Percentiles rank a stretch among this genome's conserved stretches.
Conservation (phyloP, 2,797 vertebrate genomes). For the Phrynocephalus guinanensis region DNA sequence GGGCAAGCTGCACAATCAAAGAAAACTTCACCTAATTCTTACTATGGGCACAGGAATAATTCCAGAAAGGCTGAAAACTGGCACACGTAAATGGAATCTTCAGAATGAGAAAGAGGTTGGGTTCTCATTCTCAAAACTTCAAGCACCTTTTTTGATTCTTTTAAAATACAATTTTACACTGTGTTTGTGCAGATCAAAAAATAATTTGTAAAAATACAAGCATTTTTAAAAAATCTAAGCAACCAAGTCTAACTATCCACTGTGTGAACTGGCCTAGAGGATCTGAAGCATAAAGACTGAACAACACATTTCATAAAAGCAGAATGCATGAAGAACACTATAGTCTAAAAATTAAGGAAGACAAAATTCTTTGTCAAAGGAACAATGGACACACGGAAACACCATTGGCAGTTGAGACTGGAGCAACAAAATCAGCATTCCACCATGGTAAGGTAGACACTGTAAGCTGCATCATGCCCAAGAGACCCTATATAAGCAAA, state of each 20-base stretch:
- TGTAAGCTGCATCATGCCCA: background rate
- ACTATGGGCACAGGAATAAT: background rate
- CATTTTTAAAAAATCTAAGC: background rate
- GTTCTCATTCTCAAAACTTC: too few species aligned
- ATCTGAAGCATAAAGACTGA: background rate
- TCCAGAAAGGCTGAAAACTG: background rate
- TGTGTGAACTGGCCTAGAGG: background rate
- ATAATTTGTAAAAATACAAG: background rate
- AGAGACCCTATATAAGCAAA: background rate
- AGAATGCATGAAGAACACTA: background rate
- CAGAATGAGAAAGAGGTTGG: too few species aligned
- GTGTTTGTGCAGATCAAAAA: background rate
- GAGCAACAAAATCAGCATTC: background rate
- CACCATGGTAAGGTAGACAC: background rate
- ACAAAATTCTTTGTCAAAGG: background rate
- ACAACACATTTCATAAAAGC: background rate
- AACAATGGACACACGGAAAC: background rate
- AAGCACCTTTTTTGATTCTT: background rate
- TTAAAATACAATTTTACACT: background rate
- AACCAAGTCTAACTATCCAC: background rate
- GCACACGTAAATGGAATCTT: background rate
- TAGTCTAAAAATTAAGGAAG: background rate
- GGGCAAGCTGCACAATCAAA: too few species aligned
- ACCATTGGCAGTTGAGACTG: background rate
- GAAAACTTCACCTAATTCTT: background rate